phyloP scores from a whole-genome alignment of 1,140 invertebrate genomes.

The Pygmarrhopalites habei region DNA sequence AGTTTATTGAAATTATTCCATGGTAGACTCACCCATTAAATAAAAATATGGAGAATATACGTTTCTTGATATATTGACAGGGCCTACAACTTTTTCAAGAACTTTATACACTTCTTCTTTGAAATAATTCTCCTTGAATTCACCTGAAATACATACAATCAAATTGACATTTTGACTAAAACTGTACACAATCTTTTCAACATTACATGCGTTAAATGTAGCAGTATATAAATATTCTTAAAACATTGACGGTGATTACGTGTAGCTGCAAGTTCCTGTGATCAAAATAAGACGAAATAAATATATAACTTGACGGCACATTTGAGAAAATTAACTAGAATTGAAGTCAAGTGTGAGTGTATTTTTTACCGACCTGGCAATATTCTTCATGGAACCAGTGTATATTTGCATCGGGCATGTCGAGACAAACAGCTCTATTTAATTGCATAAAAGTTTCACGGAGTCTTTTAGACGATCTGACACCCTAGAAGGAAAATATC shows the following conservation, averaged over 20 bases:
- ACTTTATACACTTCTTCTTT: constrained; percentile 31
- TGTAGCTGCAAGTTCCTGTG: too few relatives aligned
- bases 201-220: neutral
- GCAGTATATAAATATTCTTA: neutral
- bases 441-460: constrained; percentile 58
- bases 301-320: too few relatives aligned
- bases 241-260: too few relatives aligned
- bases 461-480: constrained; percentile 46
- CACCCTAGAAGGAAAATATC: too few relatives aligned
- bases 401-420: constrained; percentile 51
- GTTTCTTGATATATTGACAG: constrained; percentile 32
- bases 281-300: neutral
- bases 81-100: constrained; percentile 27
- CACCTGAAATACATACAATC: constrained; percentile 15
- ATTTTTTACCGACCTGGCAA: constrained; percentile 44
- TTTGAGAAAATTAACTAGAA: too few relatives aligned
- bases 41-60: constrained; percentile 41
- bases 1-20: too few relatives aligned
- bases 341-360: too few relatives aligned
- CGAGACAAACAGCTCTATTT: constrained; percentile 56
- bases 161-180: too few relatives aligned
- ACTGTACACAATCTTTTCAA: neutral
- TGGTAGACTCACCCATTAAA: constrained; percentile 39
- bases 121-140: constrained; percentile 16
- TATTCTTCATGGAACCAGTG: constrained; percentile 61